Evolutionary conservation across 1,140 invertebrate species (phyloP).

Genomic region (Eriocheir sinensis): DNA sequence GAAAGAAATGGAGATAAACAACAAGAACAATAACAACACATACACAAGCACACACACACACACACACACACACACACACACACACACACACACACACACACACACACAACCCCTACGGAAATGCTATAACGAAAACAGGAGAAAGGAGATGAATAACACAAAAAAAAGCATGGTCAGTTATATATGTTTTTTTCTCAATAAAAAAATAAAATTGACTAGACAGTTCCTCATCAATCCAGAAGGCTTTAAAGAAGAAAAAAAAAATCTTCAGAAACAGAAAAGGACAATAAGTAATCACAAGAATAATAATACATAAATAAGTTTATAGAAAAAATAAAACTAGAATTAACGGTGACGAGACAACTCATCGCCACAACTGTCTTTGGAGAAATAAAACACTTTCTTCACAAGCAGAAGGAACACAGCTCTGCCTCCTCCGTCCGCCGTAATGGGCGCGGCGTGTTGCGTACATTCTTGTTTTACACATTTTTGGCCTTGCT

Average conservation of each 20-base stretch:
- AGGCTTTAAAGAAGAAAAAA: background rate
- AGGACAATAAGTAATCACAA: background rate
- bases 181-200: background rate
- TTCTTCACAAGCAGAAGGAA: too few relatives aligned
- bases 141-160: constrained; percentile 42
- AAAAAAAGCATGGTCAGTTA: constrained; percentile 28
- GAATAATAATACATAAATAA: too few relatives aligned
- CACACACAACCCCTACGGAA: constrained; percentile 49
- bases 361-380: too few relatives aligned
- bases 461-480: too few relatives aligned
- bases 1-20: constrained; percentile 9
- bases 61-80: constrained; percentile 42
- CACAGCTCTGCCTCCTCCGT: too few relatives aligned
- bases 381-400: too few relatives aligned
- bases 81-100: constrained; percentile 57
- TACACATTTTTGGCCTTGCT: too few relatives aligned
- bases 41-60: constrained; percentile 27
- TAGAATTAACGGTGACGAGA: too few relatives aligned
- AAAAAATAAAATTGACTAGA: constrained; percentile 23
- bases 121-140: constrained; percentile 39
- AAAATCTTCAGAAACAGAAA: background rate
- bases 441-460: too few relatives aligned
- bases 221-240: background rate
- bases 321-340: too few relatives aligned
- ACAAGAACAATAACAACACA: background rate